A percentile compares a stretch with the other conserved stretches of the same genome.
phyloP scores from a whole-genome alignment of 2,797 vertebrate genomes.

The Enoplosus armatus region DNA sequence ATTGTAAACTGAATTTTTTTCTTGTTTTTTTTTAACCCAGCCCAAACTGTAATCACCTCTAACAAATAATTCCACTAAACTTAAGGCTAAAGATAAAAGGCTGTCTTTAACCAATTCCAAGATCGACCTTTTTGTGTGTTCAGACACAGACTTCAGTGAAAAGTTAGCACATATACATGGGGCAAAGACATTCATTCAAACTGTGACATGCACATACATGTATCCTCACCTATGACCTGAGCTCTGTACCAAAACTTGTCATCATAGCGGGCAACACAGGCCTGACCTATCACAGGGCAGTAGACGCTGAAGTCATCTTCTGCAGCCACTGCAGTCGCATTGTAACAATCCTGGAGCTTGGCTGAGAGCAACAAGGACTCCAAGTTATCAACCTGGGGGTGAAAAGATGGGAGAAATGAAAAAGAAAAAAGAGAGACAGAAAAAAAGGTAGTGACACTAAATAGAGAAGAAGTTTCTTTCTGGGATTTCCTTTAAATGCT shows the following conservation, averaged over 20 bases:
- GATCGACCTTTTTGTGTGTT: too few species aligned
- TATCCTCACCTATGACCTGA: slow-evolving; percentile 76
- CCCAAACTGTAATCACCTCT: too few species aligned
- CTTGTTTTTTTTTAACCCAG: too few species aligned
- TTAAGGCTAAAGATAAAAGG: too few species aligned
- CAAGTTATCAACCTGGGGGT: slow-evolving; percentile 79
- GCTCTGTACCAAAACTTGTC: slow-evolving; percentile 83
- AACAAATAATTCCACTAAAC: too few species aligned
- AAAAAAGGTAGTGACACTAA: neutral
- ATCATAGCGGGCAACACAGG: slow-evolving; percentile 79
- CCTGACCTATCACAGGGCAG: slow-evolving; percentile 79
- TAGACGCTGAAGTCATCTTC: slow-evolving; percentile 68
- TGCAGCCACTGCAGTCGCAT: neutral
- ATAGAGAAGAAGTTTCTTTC: neutral
- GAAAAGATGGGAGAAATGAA: neutral
- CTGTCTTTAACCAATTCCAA: too few species aligned
- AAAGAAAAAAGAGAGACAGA: too few species aligned
- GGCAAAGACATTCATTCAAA: too few species aligned
- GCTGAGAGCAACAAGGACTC: slow-evolving; percentile 79
- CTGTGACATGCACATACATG: slow-evolving; percentile 1
- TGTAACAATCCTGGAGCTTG: slow-evolving; percentile 83
- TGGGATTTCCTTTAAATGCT: neutral
- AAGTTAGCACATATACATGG: too few species aligned
- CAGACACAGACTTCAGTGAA: too few species aligned
- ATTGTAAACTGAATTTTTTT: too few species aligned